Evolutionary conservation across 92 coral and sea anemone genomes (phyloP).

Genomic region (Zoanthus solanderi): DNA sequence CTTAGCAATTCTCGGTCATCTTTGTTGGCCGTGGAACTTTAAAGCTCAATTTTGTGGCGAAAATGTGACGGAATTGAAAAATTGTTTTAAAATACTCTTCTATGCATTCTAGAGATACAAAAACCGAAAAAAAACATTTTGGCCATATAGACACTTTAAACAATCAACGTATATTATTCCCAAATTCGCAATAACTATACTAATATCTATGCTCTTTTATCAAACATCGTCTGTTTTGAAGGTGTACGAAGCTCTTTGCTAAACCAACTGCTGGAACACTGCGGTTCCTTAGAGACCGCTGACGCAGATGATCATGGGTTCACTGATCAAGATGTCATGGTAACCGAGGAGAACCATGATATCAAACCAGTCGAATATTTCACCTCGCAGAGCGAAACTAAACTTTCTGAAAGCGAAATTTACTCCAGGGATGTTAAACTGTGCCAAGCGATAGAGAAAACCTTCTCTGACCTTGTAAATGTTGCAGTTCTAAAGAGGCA

Average conservation of each 20-base stretch:
- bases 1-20: no score
- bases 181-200: no score
- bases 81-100: no score
- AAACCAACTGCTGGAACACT: conserved; percentile 59
- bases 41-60: no score
- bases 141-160: no score
- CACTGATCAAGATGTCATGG: conserved; percentile 63
- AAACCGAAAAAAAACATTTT: no score
- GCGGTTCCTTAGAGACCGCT: conserved; percentile 41
- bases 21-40: no score
- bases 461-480: conserved; percentile 80
- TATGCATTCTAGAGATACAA: no score
- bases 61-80: no score
- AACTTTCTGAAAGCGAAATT: conserved; percentile 40
- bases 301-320: conserved; percentile 80
- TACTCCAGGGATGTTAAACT: conserved; percentile 72
- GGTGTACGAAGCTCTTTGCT: conserved; percentile 55
- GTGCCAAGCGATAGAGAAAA: conserved; percentile 82
- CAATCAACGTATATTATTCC: no score
- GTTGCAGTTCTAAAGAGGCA: conserved; percentile 72
- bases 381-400: conserved; percentile 30
- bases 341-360: conserved; percentile 29
- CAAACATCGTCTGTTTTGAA: no score
- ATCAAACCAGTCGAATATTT: conserved; percentile 27
- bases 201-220: no score